phyloP scores from a whole-genome alignment of 2,113 vertebrate genomes.

The Physeter macrocephalus region DNA sequence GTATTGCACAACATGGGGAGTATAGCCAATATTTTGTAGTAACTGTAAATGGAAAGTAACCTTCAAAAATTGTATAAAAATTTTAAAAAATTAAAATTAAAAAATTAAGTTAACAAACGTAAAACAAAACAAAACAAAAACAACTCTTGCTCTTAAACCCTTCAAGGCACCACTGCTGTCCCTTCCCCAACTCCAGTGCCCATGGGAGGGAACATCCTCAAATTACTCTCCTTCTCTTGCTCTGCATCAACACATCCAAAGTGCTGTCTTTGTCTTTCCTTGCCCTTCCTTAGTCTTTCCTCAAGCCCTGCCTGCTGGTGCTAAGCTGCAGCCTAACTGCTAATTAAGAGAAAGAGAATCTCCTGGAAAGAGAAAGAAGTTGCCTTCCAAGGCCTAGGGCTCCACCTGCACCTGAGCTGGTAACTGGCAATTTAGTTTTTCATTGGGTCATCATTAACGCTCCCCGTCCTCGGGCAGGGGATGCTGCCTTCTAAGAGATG shows the following conservation, averaged over 20 bases:
- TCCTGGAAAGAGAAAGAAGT: background rate
- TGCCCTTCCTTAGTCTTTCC: background rate
- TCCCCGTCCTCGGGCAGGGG: rapidly evolving
- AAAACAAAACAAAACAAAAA: background rate
- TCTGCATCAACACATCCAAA: background rate
- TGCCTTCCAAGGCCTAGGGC: background rate
- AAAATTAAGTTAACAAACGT: background rate
- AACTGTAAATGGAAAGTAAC: background rate
- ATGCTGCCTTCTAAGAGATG: background rate
- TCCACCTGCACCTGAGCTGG: background rate
- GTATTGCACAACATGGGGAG: background rate
- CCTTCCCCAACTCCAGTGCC: background rate
- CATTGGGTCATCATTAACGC: background rate
- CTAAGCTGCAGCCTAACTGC: background rate
- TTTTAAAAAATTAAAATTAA: background rate
- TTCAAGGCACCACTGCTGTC: background rate
- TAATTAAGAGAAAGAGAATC: slow-evolving; percentile 14
- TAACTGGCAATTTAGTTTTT: background rate
- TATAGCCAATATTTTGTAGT: background rate
- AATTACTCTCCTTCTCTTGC: background rate
- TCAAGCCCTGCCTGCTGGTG: background rate
- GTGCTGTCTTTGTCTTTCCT: background rate
- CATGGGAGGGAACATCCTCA: background rate
- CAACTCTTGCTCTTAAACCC: background rate
- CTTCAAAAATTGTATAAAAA: background rate